Percentiles rank a stretch among this genome's conserved stretches.
phyloP scores from a whole-genome alignment of 2,113 vertebrate species.

The Collichthys lucidus region DNA sequence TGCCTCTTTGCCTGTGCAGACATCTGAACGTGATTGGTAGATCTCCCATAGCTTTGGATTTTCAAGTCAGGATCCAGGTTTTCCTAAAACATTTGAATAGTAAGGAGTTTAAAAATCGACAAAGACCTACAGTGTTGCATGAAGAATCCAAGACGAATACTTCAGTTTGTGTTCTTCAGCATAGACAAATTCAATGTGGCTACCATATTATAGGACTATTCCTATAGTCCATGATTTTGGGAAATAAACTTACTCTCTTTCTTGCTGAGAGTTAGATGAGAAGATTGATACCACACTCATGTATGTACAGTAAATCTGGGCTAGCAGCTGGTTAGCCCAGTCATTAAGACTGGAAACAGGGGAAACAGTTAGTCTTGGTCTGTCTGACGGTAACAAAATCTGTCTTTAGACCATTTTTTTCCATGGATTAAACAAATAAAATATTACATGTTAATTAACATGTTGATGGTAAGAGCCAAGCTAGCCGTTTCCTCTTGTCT shows the following conservation, averaged over 20 bases:
- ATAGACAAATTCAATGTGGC: background rate
- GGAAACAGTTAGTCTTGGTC: background rate
- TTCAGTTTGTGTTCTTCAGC: background rate
- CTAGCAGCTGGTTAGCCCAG: background rate
- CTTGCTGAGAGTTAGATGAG: background rate
- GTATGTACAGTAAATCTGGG: background rate
- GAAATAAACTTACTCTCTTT: background rate
- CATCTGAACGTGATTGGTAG: constrained; percentile 22
- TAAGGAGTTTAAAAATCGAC: constrained; percentile 54
- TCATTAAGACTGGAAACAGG: background rate
- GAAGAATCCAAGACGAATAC: background rate
- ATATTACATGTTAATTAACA: background rate
- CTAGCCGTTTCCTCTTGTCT: background rate
- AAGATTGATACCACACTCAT: background rate
- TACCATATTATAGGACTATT: no score
- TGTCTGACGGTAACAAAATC: background rate
- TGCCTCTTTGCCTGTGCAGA: constrained; percentile 23
- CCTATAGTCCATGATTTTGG: background rate
- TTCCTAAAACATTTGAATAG: constrained; percentile 30
- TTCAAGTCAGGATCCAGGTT: constrained; percentile 32
- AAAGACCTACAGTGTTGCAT: background rate
- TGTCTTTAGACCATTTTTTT: no score
- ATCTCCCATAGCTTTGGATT: constrained; percentile 27
- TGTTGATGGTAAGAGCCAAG: background rate
- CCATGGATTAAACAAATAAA: background rate